phyloP scores from a whole-genome alignment of 2,797 vertebrate species.

The Eremophila alpestris region DNA sequence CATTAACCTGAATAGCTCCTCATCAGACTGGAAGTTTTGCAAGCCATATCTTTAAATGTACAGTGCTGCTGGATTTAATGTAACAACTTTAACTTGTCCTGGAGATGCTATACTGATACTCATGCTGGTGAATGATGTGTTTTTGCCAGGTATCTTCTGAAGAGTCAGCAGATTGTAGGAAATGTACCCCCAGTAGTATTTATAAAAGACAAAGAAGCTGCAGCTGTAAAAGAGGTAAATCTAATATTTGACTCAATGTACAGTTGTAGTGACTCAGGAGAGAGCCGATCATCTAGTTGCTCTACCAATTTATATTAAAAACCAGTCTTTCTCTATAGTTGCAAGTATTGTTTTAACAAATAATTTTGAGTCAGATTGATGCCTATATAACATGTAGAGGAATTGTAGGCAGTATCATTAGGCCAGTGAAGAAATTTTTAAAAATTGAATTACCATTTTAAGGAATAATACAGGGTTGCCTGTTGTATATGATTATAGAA shows the following conservation, averaged over 20 bases:
- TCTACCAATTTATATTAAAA: not conserved
- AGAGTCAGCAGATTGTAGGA: conserved; percentile 72
- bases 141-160: conserved; percentile 75
- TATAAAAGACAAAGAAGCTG: conserved; percentile 74
- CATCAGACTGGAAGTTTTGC: not conserved
- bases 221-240: conserved; percentile 73
- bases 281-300: not conserved
- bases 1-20: not conserved
- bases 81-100: not conserved
- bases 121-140: not conserved
- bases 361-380: not conserved
- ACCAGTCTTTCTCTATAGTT: not conserved
- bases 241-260: not conserved
- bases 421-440: not conserved
- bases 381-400: not conserved
- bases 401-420: not conserved
- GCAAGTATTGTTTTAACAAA: not conserved
- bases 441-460: not conserved
- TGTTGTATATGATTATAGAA: not conserved
- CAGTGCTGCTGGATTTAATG: not conserved
- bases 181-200: conserved; percentile 76
- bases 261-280: not conserved
- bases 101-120: not conserved
- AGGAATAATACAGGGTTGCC: not conserved
- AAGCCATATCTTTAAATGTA: not conserved